Evolutionary conservation across 1,140 invertebrate species (phyloP).

Genomic region (Calosoma granatense): DNA sequence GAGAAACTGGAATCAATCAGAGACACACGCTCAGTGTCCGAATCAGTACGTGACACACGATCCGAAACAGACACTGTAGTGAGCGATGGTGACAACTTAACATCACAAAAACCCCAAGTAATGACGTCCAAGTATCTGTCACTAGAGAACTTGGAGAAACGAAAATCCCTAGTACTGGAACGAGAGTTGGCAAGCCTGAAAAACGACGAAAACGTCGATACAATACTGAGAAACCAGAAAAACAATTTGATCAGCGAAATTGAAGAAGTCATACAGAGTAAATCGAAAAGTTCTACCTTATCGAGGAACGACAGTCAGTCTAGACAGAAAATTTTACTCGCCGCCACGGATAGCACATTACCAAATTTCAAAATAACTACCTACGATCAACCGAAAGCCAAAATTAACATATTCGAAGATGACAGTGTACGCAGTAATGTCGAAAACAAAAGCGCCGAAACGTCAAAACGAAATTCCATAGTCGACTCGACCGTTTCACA

Average conservation of each 20-base stretch:
- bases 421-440: conserved; percentile 32
- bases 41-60: conserved; percentile 16
- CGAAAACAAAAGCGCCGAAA: conserved; percentile 8
- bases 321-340: not conserved
- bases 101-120: not conserved
- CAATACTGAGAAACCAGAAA: not conserved
- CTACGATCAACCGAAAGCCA: conserved; percentile 31
- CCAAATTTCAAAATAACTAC: conserved; percentile 35
- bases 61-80: conserved; percentile 19
- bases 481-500: not conserved
- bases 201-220: conserved; percentile 9
- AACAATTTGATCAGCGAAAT: conserved; percentile 14
- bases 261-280: conserved; percentile 13
- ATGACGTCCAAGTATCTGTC: conserved; percentile 17
- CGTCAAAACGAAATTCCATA: not conserved
- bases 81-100: conserved; percentile 20
- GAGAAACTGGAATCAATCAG: conserved; percentile 29
- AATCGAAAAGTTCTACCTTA: not conserved
- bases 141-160: conserved; percentile 31
- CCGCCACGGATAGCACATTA: conserved; percentile 22
- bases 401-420: conserved; percentile 34
- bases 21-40: conserved; percentile 22
- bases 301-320: not conserved
- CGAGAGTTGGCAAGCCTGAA: conserved; percentile 31
- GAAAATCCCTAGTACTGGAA: conserved; percentile 32